These are phyloP conservation scores for Beris morrisii DNA, from an alignment of 2,888 invertebrate genomes.

Conservation along the genomic window DNA sequence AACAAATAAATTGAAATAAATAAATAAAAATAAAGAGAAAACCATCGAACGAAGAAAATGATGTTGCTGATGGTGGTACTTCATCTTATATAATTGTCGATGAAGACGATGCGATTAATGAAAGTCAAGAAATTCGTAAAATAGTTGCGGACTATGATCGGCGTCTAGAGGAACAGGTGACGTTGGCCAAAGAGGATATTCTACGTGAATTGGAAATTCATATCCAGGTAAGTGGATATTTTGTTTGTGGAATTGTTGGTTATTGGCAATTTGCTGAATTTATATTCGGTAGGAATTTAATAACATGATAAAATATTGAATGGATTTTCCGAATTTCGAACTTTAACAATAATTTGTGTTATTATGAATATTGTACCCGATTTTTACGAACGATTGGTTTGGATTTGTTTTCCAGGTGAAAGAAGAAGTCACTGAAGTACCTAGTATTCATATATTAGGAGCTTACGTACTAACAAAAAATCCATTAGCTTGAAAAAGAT, in stretches of 20 bases:
- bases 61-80: conserved; percentile 20
- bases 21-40: conserved; percentile 9
- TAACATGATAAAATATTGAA: no score
- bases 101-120: conserved; percentile 52
- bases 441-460: no score
- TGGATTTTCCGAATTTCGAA: no score
- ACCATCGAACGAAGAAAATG: background rate
- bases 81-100: conserved; percentile 51
- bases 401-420: no score
- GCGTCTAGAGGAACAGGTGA: conserved; percentile 64
- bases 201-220: conserved; percentile 70
- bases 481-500: no score
- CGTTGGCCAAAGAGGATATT: conserved; percentile 68
- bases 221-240: conserved; percentile 66
- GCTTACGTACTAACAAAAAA: no score
- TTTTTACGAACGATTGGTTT: no score
- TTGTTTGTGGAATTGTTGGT: conserved; percentile 27
- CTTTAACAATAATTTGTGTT: no score
- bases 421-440: no score
- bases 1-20: background rate
- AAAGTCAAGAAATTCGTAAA: conserved; percentile 53
- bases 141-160: conserved; percentile 58
- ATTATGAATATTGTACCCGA: no score
- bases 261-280: background rate
- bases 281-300: no score